These are phyloP conservation scores for Pseudeuparius sepicola DNA, from an alignment of 2,888 invertebrate genomes.

Conservation along the genomic window DNA sequence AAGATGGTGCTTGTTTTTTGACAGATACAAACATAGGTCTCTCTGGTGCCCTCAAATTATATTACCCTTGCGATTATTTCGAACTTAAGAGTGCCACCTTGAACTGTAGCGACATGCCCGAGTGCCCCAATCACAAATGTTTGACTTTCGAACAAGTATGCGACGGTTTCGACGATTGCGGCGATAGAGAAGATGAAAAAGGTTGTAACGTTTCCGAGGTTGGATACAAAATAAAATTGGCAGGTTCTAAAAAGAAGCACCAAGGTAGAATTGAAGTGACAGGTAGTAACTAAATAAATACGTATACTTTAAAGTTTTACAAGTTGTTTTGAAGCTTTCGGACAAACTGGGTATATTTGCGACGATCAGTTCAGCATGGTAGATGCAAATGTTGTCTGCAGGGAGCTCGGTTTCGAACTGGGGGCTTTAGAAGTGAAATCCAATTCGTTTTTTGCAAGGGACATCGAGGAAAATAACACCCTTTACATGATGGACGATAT, in stretches of 20 bases:
- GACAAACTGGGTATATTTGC: constrained; percentile 61
- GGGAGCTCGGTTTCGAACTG: constrained; percentile 53
- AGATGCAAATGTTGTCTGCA: constrained; percentile 61
- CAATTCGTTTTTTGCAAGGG: constrained; percentile 42
- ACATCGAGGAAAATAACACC: constrained; percentile 38
- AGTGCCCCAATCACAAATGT: constrained; percentile 54
- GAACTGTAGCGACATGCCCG: constrained; percentile 43
- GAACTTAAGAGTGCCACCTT: constrained; percentile 43
- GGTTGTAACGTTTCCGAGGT: constrained; percentile 46
- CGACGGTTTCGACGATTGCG: constrained; percentile 56
- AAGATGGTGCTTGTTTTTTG: constrained; percentile 45
- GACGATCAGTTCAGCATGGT: constrained; percentile 59
- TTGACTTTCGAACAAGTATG: constrained; percentile 47
- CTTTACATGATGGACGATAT: constrained; percentile 61
- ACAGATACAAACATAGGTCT: constrained; percentile 45
- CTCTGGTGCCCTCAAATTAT: constrained; percentile 40
- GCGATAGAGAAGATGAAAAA: constrained; percentile 54
- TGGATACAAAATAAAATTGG: constrained; percentile 50
- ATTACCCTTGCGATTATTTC: constrained; percentile 45
- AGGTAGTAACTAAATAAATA: constrained; percentile 36
- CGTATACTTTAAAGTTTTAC: background rate
- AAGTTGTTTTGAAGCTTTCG: constrained; percentile 42
- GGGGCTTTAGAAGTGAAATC: constrained; percentile 53
- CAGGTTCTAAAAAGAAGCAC: constrained; percentile 44
- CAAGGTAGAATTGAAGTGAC: constrained; percentile 62